Conservation (phyloP, 2,888 invertebrate genomes). For the Hartigia nigra region DNA sequence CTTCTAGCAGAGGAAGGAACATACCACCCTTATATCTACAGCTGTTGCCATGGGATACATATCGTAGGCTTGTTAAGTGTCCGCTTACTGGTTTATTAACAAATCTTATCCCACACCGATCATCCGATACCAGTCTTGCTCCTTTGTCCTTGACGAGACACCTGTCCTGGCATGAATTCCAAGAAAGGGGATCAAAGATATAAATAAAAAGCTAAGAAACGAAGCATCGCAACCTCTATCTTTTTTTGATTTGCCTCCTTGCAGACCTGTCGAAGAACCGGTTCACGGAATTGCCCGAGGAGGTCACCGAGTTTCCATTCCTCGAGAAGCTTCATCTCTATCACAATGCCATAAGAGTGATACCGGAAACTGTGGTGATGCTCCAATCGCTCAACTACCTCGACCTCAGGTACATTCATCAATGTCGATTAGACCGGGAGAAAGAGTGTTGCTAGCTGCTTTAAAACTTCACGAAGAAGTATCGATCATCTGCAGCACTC, state of each 20-base stretch:
- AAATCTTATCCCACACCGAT: background rate
- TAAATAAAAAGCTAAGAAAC: background rate
- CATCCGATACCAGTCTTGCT: background rate
- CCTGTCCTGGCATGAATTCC: background rate
- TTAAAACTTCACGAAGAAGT: conserved; percentile 5
- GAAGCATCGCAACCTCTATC: background rate
- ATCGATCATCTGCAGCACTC: background rate
- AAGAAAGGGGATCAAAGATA: background rate
- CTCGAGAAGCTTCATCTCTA: conserved; percentile 90
- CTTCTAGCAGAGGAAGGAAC: background rate
- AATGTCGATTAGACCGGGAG: background rate
- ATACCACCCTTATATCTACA: conserved; percentile 35
- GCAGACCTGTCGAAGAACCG: conserved; percentile 88
- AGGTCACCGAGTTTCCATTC: conserved; percentile 87
- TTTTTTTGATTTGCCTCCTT: conserved; percentile 48
- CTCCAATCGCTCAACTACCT: conserved; percentile 89
- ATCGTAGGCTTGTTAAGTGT: conserved; percentile 33
- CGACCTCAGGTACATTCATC: conserved; percentile 79
- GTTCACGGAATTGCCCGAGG: conserved; percentile 90
- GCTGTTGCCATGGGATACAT: conserved; percentile 54
- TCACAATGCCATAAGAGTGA: conserved; percentile 89
- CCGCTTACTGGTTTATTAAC: conserved; percentile 38
- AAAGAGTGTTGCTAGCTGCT: background rate
- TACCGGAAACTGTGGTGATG: conserved; percentile 86
- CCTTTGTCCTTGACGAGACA: background rate